Conservation (phyloP, 2,888 invertebrate genomes). For the Drosophila cyrtoloma region DNA sequence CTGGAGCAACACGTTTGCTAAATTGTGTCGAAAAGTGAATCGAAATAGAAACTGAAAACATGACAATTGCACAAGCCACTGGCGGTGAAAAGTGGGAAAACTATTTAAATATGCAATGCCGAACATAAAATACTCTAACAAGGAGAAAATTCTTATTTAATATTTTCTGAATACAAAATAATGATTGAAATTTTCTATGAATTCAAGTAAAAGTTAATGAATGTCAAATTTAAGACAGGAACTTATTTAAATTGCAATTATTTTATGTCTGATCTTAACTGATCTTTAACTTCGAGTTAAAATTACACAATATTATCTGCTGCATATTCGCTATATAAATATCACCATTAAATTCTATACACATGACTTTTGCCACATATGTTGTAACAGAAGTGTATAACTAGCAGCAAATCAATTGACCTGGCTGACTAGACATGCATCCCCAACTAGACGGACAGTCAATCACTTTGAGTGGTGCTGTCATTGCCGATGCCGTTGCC, state of each 20-base stretch:
- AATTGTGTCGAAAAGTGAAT: conserved; percentile 64
- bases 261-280: not conserved
- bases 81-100: not conserved
- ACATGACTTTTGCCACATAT: not conserved
- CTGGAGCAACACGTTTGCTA: conserved; percentile 36
- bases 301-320: not conserved
- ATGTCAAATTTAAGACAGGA: not conserved
- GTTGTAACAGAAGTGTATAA: not conserved
- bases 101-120: not conserved
- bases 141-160: not conserved
- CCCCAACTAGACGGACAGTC: conserved; percentile 44
- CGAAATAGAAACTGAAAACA: conserved; percentile 51
- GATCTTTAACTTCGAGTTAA: not conserved
- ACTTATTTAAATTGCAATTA: not conserved
- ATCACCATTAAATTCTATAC: not conserved
- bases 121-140: conserved; percentile 1
- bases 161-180: not conserved
- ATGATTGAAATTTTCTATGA: not conserved
- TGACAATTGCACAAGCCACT: conserved; percentile 13
- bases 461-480: conserved; percentile 69
- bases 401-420: conserved; percentile 50
- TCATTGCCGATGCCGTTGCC: conserved; percentile 23
- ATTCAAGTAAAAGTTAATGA: not conserved
- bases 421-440: conserved; percentile 34
- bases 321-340: not conserved